Conservation (phyloP, 1,140 invertebrate species). For the Sycobia sp. region DNA sequence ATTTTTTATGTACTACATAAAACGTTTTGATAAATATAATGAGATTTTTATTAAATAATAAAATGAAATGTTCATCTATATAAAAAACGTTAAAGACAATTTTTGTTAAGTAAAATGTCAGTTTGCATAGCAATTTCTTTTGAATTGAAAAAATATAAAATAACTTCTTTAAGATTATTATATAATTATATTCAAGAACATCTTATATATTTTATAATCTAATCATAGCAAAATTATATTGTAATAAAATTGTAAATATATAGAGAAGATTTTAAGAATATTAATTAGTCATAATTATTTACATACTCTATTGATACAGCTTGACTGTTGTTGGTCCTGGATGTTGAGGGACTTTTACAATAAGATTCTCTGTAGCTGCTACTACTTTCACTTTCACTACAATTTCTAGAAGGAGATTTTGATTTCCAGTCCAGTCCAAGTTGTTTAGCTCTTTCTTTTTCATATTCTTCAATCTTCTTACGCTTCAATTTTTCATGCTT, state of each 20-base stretch:
- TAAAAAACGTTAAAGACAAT: too few species aligned
- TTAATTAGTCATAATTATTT: not conserved
- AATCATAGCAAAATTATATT: too few species aligned
- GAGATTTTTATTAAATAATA: not conserved
- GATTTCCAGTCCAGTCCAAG: not conserved
- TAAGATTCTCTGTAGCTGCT: constrained; percentile 14
- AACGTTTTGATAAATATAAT: too few species aligned
- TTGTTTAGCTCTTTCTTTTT: constrained; percentile 18
- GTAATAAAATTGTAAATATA: too few species aligned
- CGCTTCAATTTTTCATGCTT: constrained; percentile 25
- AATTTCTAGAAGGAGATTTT: not conserved
- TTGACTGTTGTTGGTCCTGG: not conserved
- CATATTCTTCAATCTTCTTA: constrained; percentile 33
- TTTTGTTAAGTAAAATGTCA: too few species aligned
- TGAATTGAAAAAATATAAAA: too few species aligned
- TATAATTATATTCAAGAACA: too few species aligned
- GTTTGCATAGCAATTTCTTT: too few species aligned
- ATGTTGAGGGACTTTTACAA: not conserved
- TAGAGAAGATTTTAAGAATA: not conserved
- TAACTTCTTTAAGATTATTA: too few species aligned
- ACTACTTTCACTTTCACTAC: constrained; percentile 10
- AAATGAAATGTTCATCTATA: not conserved
- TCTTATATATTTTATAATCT: too few species aligned
- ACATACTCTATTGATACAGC: constrained; percentile 24
- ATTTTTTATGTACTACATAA: too few species aligned